A percentile compares a stretch with the other conserved stretches of the same genome.
Conservation (phyloP, 1,140 invertebrate species). For the Venturia canescens region DNA sequence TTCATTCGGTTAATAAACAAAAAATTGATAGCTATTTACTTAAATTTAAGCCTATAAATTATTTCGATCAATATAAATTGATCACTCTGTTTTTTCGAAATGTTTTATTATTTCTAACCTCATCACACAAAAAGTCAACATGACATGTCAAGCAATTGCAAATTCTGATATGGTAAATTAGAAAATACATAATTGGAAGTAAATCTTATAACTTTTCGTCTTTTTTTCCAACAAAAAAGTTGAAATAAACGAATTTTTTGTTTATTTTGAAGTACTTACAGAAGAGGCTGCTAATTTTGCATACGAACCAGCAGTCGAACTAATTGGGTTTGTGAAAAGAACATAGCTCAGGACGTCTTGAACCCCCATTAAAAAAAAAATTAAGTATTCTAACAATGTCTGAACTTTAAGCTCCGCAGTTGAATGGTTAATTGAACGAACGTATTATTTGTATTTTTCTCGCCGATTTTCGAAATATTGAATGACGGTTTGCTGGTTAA, state of each 20-base stretch:
- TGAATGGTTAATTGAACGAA: too few species aligned
- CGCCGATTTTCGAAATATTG: neutral
- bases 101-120: too few species aligned
- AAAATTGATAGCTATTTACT: too few species aligned
- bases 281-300: constrained; percentile 52
- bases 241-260: neutral
- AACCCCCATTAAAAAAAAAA: constrained; percentile 53
- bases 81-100: too few species aligned
- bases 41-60: too few species aligned
- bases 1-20: too few species aligned
- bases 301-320: constrained; percentile 47
- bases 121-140: too few species aligned
- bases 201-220: neutral
- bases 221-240: constrained; percentile 12
- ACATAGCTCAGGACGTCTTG: constrained; percentile 58
- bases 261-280: constrained; percentile 57
- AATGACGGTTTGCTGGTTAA: too few species aligned
- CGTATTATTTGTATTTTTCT: too few species aligned
- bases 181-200: neutral
- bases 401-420: neutral
- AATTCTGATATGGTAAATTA: too few species aligned
- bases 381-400: neutral
- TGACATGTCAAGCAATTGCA: too few species aligned
- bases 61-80: too few species aligned
- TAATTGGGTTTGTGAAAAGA: constrained; percentile 58